These are phyloP conservation scores for Podarcis lilfordi DNA, from an alignment of 2,797 vertebrate genomes.

Conservation along the genomic window DNA sequence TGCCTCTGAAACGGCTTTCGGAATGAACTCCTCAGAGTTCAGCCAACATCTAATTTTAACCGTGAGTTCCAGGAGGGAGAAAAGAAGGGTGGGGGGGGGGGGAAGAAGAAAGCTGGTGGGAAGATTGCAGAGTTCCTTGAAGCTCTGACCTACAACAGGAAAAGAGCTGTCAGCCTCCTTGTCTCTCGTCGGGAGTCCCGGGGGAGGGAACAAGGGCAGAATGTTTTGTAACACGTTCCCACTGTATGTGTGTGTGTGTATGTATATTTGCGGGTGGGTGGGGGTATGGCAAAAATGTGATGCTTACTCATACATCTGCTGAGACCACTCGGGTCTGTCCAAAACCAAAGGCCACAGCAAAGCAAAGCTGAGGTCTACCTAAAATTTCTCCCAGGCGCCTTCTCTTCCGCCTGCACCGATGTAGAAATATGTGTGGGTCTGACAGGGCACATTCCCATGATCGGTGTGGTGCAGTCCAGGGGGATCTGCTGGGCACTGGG, in stretches of 20 bases:
- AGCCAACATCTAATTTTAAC: conserved; percentile 92
- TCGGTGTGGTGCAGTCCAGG: neutral
- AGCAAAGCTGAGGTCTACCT: conserved; percentile 70
- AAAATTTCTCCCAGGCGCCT: conserved; percentile 59
- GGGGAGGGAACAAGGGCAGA: conserved; percentile 91
- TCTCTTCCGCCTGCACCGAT: conserved; percentile 65
- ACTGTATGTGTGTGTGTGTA: conserved; percentile 75
- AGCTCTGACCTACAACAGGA: conserved; percentile 93
- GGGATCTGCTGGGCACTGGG: neutral
- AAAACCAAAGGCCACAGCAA: conserved; percentile 72
- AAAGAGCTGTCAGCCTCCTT: conserved; percentile 86
- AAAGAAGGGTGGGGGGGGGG: conserved; percentile 53
- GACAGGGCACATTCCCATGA: neutral
- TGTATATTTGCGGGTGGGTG: neutral
- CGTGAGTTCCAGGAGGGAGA: conserved; percentile 84
- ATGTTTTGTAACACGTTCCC: conserved; percentile 90
- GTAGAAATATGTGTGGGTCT: neutral
- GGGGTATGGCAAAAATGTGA: conserved; percentile 65
- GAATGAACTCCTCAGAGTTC: conserved; percentile 82
- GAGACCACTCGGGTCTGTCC: conserved; percentile 60
- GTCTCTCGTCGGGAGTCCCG: conserved; percentile 85
- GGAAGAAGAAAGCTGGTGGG: conserved; percentile 88
- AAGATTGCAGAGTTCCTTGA: conserved; percentile 92
- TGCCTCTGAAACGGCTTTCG: conserved; percentile 77
- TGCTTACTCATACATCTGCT: conserved; percentile 71